Base-by-base conservation (phyloP, 1,140 invertebrate genomes). In the Magallana angulata region DNA sequence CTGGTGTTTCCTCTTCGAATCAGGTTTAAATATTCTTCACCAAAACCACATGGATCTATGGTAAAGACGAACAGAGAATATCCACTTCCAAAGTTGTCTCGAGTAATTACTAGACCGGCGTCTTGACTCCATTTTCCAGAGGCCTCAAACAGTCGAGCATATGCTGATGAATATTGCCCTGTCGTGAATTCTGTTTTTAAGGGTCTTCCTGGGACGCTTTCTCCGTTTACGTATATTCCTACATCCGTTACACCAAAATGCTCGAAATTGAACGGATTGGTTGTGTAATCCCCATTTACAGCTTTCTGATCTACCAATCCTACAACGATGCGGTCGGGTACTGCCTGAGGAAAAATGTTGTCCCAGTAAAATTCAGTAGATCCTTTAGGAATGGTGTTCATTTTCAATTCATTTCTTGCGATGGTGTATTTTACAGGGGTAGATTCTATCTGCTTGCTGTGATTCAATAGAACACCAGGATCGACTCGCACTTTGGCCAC, bases 231-330 rank as follows among this genome's bases (percentile, higher is more conserved):
- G 18, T 24, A 24, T 24, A 24, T 24, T 24, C 18, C 62, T 57
- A 89, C 59, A 36, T 89, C 62, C 48, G 82, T 57, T 60, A 88
- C 7, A 57, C 58, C 83, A 56, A 87, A 87, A 71, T 87, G 83
- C 59, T 85, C 68, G 83, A 89, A 89, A 82, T 89, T 89, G 57
- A 87, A 89, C 48, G 88, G 88, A 86, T 89, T 89, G 12, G 16
- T 85, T 57, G 88, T 89, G 58, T 89, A 89, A 48, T 86, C 85
- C 14, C 88, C 88, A 64, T 89, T 89, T 24, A 82, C 88, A 76
- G 85, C 88, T 5, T 60, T 86, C 82, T 89, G 85, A 57, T 82
- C 71, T 30, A 88, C 84, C 57, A 88, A 88, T 16, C 68, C 84
- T n/a, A 88, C 76, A 59, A 81, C 58, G 7, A 82, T 84, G 62